A percentile compares a stretch with the other conserved stretches of the same genome.
phyloP scores from a whole-genome alignment of 2,888 invertebrate genomes.

The Mylabris sibirica region DNA sequence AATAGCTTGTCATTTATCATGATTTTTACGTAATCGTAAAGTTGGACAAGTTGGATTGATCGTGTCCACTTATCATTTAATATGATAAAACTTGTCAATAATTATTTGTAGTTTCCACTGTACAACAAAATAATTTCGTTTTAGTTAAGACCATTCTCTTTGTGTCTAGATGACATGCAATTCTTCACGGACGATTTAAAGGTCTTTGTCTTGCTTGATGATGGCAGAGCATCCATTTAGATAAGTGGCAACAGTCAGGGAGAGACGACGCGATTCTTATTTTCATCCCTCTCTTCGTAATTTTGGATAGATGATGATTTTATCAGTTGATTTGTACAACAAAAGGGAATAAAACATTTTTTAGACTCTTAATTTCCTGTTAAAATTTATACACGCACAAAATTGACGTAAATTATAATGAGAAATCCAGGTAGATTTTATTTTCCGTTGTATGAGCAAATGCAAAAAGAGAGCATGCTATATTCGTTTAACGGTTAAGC shows the following conservation, averaged over 20 bases:
- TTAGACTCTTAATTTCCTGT: background rate
- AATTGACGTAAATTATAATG: background rate
- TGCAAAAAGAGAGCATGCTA: background rate
- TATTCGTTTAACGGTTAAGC: slow-evolving; percentile 28
- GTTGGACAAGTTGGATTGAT: slow-evolving; percentile 3
- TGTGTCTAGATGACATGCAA: slow-evolving; percentile 12
- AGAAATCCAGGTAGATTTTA: background rate
- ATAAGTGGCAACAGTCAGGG: slow-evolving; percentile 41
- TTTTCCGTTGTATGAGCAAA: background rate
- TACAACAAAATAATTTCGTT: slow-evolving; percentile 18
- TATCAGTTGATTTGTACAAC: slow-evolving; percentile 7
- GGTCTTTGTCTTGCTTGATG: slow-evolving; percentile 43
- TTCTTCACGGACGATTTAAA: slow-evolving; percentile 43
- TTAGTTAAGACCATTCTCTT: background rate
- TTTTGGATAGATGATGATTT: background rate
- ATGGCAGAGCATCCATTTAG: slow-evolving; percentile 44
- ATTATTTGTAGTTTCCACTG: slow-evolving; percentile 15
- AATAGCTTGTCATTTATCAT: slow-evolving; percentile 30
- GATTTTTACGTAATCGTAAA: background rate
- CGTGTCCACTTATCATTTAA: background rate
- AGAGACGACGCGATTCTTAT: slow-evolving; percentile 15
- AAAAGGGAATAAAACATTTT: background rate
- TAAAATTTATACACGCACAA: background rate
- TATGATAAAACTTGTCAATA: background rate
- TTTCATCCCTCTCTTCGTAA: background rate